Base-by-base conservation (phyloP, 2,113 vertebrate species). In the Lophotis ruficrista region DNA sequence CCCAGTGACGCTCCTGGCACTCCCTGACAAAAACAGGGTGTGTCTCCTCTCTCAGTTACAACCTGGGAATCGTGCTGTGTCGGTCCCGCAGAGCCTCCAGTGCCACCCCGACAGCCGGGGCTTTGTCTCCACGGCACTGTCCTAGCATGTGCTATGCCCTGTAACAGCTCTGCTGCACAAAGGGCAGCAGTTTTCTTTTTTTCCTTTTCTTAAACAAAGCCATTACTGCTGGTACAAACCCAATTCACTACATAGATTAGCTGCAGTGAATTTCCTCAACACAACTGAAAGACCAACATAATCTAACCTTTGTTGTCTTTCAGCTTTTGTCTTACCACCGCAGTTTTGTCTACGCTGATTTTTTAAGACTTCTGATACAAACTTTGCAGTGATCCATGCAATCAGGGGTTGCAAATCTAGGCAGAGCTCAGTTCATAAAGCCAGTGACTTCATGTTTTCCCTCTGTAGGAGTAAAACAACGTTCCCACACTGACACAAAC, bases 401-500 rank as follows among this genome's bases (percentile, higher is more conserved):
- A 78, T 78, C 86, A 38, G 69, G 50, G 84, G 73, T 10, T 25
- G 37, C 81, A 65, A 41, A 83, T 66, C 66, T 14, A 62, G 47
- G 51, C 92, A 86, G 79, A 83, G 64, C 27, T 80, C 56, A 71
- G 45, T 33, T 85, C 82, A 9, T 33, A 87, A 94, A 76, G 89
- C 69, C 83, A 72, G 69, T 76, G 69, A 71, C 83, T 96, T 89
- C 89, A 77, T 89, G 77, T 88, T 96, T 96, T 95, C 84, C 87
- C 91, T 90, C 91, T 1, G 75, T 28, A 92, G 92, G 93, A 94
- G 84, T 85, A 94, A 89, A 96, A 87, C 47, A 95, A 96, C 5
- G 69, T 91, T 96, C 94, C 89, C 94, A 96, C 87, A 94, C 82
- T 0, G 12, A 94, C 33, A 87, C 70, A 75, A 96, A 97, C 94